Conservation (phyloP, 2,113 vertebrate species). For the Clarias gariepinus region DNA sequence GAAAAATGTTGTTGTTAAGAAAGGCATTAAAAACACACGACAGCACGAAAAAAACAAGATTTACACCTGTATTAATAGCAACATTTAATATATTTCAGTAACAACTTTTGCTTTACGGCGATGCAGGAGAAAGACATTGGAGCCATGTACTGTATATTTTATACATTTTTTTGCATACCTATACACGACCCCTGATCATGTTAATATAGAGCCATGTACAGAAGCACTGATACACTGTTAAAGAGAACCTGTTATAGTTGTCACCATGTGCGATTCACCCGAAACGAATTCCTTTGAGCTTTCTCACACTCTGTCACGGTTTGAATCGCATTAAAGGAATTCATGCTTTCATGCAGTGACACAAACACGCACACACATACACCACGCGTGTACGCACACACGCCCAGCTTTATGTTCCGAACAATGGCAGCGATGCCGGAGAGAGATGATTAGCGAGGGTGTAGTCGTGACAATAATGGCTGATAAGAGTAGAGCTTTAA, state of each 20-base stretch:
- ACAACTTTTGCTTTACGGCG: too few species aligned
- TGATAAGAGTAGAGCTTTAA: constrained; percentile 10
- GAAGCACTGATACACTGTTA: not conserved
- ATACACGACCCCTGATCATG: not conserved
- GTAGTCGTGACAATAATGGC: constrained; percentile 15
- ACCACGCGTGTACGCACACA: constrained; percentile 31
- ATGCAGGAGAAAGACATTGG: not conserved
- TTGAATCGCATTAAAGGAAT: constrained; percentile 53
- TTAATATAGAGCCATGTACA: not conserved
- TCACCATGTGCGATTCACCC: not conserved
- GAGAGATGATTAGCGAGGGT: constrained; percentile 43
- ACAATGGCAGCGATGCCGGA: constrained; percentile 40
- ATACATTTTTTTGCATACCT: not conserved
- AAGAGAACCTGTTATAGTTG: not conserved
- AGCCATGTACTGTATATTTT: too few species aligned
- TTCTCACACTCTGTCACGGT: constrained; percentile 20
- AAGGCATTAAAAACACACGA: not conserved
- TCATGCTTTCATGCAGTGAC: constrained; percentile 33
- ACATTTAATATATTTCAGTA: not conserved
- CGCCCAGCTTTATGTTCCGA: constrained; percentile 37
- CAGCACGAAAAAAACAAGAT: not conserved
- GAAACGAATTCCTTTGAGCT: constrained; percentile 46
- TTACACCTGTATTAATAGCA: not conserved
- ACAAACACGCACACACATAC: constrained; percentile 44
- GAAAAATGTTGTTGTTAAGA: not conserved